phyloP scores from a whole-genome alignment of 92 coral and sea anemone species.

The Isaurus tuberculatus region DNA sequence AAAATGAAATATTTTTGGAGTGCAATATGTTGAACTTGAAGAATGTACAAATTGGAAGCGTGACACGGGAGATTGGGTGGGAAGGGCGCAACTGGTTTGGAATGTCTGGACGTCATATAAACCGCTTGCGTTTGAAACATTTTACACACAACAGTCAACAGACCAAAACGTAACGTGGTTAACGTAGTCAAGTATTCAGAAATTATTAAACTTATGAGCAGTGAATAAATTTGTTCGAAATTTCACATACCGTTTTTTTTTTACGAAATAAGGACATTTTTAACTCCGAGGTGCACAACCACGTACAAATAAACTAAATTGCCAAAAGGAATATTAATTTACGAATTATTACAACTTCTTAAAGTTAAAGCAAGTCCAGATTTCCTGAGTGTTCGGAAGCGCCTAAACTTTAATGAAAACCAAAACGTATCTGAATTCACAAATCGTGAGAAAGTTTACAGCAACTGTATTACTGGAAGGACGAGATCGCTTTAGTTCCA shows the following conservation, averaged over 20 bases:
- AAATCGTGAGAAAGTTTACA: too few relatives aligned
- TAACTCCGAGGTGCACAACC: not conserved
- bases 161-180: not conserved
- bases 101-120: not conserved
- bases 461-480: too few relatives aligned
- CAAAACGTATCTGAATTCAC: too few relatives aligned
- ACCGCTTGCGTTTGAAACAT: not conserved
- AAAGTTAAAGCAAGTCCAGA: too few relatives aligned
- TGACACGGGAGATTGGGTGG: conserved; percentile 11
- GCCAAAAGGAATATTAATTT: too few relatives aligned
- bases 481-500: too few relatives aligned
- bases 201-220: not conserved
- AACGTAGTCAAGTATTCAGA: not conserved
- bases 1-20: too few relatives aligned
- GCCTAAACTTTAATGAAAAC: too few relatives aligned
- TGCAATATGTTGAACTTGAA: too few relatives aligned
- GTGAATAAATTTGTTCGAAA: not conserved
- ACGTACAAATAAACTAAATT: not conserved
- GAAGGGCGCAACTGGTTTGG: conserved; percentile 2
- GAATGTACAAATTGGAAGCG: not conserved
- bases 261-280: not conserved
- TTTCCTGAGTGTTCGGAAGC: too few relatives aligned
- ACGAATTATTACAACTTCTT: too few relatives aligned
- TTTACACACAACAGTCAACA: not conserved
- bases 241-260: not conserved